Evolutionary conservation across 2,888 invertebrate species (phyloP), one percentile per base, ranked within the genome.

Genomic region (Synergus japonicus): DNA sequence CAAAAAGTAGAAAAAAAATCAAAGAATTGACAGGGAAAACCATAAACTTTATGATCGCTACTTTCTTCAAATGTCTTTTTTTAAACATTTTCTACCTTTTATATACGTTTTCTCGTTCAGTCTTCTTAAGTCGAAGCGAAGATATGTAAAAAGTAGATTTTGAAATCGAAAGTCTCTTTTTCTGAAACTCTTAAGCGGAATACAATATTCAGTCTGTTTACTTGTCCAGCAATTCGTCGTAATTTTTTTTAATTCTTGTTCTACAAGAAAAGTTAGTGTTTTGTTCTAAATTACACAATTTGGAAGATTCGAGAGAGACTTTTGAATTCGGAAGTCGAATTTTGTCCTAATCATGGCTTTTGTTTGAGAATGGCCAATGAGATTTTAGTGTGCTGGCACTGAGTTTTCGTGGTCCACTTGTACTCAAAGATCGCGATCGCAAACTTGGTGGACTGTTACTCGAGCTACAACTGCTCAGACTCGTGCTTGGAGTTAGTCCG

Each of bases 401-500:
- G 46, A 91, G 87, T 85, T 91, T 92, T 77, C 89, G 88, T 60
- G 89, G 84, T 18, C 91, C 91, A 37, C 92, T 91, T 37, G 91
- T 92, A 82, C 92, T 92, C 67, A 90, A 85, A 0, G 93, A 92
- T 22, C 93, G 89, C 44, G 92, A 92, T 78, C 92, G 89, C 81
- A 92, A 89, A 81, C 92, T 92, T 44, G 90, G 89, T 18, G 90
- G 88, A 82, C 92, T 92, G 77, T 91, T 91, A 2, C 90, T 90
- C 1, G 92, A 92, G 69, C 92, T 91, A 83, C 92, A 92, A 76
- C 92, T 92, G 84, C 92, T 92, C 41, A 92, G 86, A 85, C 92
- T 92, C 7, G 92, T 92, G 58, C 92, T 92, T 13, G 92, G 92
- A 63, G 93, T 92, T 69, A 93, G 90, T 73, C 92, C 92, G 83